Base-by-base conservation (phyloP, 30 jellyfish, hydroid and myxozoan species). In the Turritopsis rubra region DNA sequence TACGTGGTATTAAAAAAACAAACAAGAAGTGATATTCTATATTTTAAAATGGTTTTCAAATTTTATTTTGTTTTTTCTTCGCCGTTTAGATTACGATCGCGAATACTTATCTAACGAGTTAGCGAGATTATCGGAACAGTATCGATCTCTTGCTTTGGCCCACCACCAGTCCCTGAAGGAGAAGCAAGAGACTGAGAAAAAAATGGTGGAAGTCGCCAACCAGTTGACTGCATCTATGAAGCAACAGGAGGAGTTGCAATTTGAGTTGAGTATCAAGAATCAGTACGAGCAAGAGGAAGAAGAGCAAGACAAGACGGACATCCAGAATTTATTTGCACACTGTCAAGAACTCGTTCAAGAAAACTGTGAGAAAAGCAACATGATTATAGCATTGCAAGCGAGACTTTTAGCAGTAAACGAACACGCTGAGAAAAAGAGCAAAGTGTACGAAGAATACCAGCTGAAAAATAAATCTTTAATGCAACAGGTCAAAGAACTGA, bases 401-500 rank as follows among this genome's bases (percentile, higher is more conserved):
- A 26, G 82, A 71, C 21, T 74, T 7, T 52, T 74, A n/a, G 60
- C 82, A 8, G 24, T 74, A 74, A 74, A 74, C 60, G 94, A 85
- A 25, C 90, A 86, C 18, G 82, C 71, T 20, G 96, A 91, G 54
- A 60, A 83, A 28, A 81, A 73, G 54, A 79, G 75, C 19, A 77
- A 30, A 23, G 21, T 86, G 18, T 28, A 18, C 28, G 79, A 77
- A 19, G 97, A 91, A 23, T 29, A 86, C 31, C 91, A 79, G 54
- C 76, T 73, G 81, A 82, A 91, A 75, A 85, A 91, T 65, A 93
- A 86, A 73, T 85, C 72, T 23, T 75, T 60, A 23, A 81, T 86
- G 84, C 92, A 91, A 80, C 94, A 86, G 70, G 53, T 91, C 27
- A 87, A 91, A 80, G 97, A 91, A 25, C 66, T 91, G 72, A 86